These are phyloP conservation scores for Mallotus villosus DNA, from an alignment of 2,797 vertebrate species.

Conservation along the genomic window DNA sequence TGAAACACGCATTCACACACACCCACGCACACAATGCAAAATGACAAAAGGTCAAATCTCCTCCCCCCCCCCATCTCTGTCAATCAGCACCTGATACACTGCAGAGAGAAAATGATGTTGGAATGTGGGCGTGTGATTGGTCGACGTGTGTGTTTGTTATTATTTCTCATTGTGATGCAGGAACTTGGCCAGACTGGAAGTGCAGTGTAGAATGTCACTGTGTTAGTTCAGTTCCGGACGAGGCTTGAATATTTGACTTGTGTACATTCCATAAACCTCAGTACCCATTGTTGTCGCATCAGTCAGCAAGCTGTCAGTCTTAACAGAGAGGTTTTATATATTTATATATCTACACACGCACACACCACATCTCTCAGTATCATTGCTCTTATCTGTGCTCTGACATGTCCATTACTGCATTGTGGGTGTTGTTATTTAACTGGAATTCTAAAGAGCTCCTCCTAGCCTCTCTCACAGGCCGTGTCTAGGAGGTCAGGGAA, in stretches of 20 bases:
- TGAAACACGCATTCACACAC: slow-evolving; percentile 43
- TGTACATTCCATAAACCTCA: slow-evolving; percentile 74
- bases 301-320: slow-evolving; percentile 49
- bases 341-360: slow-evolving; percentile 42
- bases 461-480: slow-evolving; percentile 40
- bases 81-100: slow-evolving; percentile 32
- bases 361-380: slow-evolving; percentile 29
- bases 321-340: slow-evolving; percentile 60
- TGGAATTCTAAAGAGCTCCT: slow-evolving; percentile 68
- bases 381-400: slow-evolving; percentile 44
- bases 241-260: slow-evolving; percentile 66
- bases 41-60: slow-evolving; percentile 20
- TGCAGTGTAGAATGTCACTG: slow-evolving; percentile 64
- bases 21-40: slow-evolving; percentile 21
- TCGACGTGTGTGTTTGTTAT: neutral
- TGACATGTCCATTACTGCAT: slow-evolving; percentile 51
- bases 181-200: slow-evolving; percentile 66
- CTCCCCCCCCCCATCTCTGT: slow-evolving; percentile 23
- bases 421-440: slow-evolving; percentile 66
- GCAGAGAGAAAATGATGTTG: slow-evolving; percentile 21
- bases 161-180: slow-evolving; percentile 45
- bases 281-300: slow-evolving; percentile 44
- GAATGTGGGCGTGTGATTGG: slow-evolving; percentile 27
- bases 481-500: slow-evolving; percentile 59
- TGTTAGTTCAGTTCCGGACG: slow-evolving; percentile 44